A percentile compares a stretch with the other conserved stretches of the same genome.
These are phyloP conservation scores for Paedocypris sp. DNA, from an alignment of 2,113 vertebrate genomes.

Conservation along the genomic window DNA sequence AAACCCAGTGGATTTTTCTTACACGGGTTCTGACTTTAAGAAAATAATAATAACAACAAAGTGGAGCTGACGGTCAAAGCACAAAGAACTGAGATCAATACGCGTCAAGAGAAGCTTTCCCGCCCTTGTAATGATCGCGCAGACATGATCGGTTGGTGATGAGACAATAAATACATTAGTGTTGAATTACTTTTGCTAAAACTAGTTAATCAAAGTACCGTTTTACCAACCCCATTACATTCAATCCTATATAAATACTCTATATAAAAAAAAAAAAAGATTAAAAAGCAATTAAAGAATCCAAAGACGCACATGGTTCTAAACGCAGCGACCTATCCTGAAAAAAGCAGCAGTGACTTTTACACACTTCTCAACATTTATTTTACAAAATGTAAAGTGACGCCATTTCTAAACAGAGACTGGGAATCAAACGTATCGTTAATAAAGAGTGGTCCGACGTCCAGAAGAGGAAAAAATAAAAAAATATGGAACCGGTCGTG, in stretches of 20 bases:
- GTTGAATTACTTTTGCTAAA: neutral
- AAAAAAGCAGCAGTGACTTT: constrained; percentile 9
- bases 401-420: constrained; percentile 4
- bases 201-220: constrained; percentile 8
- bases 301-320: neutral
- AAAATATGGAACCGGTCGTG: constrained; percentile 14
- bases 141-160: neutral
- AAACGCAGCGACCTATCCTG: neutral
- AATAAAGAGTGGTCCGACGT: constrained; percentile 23
- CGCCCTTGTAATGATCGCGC: neutral
- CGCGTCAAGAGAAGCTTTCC: constrained; percentile 10
- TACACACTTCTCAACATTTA: neutral
- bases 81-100: neutral
- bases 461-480: too few species aligned
- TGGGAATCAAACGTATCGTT: constrained; percentile 7
- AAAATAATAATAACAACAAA: neutral
- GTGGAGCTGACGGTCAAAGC: neutral
- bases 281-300: constrained; percentile 3
- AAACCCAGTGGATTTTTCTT: neutral
- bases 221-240: constrained; percentile 1
- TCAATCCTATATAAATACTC: neutral
- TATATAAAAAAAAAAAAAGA: neutral
- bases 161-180: constrained; percentile 13
- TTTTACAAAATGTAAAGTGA: constrained; percentile 6
- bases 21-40: neutral